These are phyloP conservation scores for Rugalucina vietnamica DNA, from an alignment of 2,888 invertebrate species.

Conservation along the genomic window DNA sequence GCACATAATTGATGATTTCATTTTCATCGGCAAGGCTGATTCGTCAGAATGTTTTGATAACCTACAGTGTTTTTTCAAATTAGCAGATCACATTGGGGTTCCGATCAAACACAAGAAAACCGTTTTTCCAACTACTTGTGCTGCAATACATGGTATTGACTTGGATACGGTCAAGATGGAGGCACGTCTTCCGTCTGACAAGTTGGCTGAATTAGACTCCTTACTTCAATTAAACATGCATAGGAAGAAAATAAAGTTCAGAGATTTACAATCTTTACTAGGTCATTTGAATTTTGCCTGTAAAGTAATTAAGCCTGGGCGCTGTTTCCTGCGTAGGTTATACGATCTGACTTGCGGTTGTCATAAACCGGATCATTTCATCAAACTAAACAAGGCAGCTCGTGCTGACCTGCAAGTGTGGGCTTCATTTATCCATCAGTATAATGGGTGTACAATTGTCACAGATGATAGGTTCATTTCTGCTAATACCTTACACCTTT, in stretches of 20 bases:
- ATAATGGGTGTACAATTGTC: conserved; percentile 41
- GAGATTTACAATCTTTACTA: conserved; percentile 23
- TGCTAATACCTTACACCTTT: conserved; percentile 11
- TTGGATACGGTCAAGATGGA: conserved; percentile 16
- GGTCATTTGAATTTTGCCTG: conserved; percentile 43
- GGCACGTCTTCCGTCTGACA: conserved; percentile 24
- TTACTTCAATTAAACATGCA: background rate
- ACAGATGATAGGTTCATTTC: conserved; percentile 36
- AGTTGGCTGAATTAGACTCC: background rate
- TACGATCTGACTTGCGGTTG: conserved; percentile 34
- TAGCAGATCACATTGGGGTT: conserved; percentile 7
- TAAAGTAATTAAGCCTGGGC: conserved; percentile 37
- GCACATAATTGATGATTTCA: conserved; percentile 45
- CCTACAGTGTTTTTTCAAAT: background rate
- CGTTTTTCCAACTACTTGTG: conserved; percentile 1
- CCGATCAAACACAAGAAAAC: conserved; percentile 35
- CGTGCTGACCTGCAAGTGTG: conserved; percentile 35
- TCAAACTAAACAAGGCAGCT: conserved; percentile 17
- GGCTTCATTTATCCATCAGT: conserved; percentile 15
- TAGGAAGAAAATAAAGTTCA: conserved; percentile 8
- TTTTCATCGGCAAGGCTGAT: conserved; percentile 22
- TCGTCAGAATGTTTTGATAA: background rate
- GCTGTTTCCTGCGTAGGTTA: conserved; percentile 38
- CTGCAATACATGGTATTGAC: conserved; percentile 32
- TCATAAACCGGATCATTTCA: conserved; percentile 17